phyloP scores from a whole-genome alignment of 2,888 invertebrate species.

The Dryomyza anilis region DNA sequence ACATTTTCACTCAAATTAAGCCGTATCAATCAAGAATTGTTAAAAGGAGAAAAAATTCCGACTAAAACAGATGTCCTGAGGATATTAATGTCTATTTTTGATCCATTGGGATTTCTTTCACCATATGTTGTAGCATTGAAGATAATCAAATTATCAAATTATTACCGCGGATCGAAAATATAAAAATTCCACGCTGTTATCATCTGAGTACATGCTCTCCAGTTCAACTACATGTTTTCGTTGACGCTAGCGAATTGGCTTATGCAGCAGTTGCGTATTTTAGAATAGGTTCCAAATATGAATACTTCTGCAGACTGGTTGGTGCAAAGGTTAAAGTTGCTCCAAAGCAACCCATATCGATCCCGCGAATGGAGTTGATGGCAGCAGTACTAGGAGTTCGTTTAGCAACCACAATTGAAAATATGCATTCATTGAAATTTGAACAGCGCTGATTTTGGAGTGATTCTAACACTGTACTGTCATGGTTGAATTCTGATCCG shows the following conservation, averaged over 20 bases:
- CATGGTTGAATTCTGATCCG: constrained; percentile 25
- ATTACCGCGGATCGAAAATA: neutral
- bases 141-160: neutral
- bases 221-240: neutral
- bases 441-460: constrained; percentile 26
- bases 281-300: too few relatives aligned
- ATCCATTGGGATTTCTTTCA: too few relatives aligned
- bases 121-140: neutral
- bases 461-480: constrained; percentile 29
- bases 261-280: too few relatives aligned
- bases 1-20: neutral
- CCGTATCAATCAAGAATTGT: neutral
- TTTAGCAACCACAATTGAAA: constrained; percentile 26
- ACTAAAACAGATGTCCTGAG: neutral
- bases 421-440: constrained; percentile 26
- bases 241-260: too few relatives aligned
- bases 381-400: constrained; percentile 35
- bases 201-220: neutral
- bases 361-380: too few relatives aligned
- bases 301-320: too few relatives aligned
- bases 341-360: too few relatives aligned
- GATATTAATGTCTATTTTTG: too few relatives aligned
- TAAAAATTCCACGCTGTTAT: neutral
- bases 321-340: too few relatives aligned
- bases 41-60: neutral